These are phyloP conservation scores for Synanceia verrucosa DNA, from an alignment of 2,797 vertebrate species.

Conservation along the genomic window DNA sequence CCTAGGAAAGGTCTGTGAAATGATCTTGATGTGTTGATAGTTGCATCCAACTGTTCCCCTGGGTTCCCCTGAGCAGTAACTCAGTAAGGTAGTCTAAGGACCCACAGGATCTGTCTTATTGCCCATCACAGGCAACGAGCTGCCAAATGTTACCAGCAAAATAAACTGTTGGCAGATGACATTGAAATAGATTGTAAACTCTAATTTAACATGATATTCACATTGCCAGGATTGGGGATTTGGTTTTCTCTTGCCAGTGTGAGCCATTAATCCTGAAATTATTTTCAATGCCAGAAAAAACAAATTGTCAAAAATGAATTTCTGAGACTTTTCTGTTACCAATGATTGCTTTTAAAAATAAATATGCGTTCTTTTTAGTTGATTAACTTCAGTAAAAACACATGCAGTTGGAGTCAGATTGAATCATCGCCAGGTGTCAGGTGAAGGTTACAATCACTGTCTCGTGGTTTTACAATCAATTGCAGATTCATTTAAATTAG, in stretches of 20 bases:
- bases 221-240: conserved; percentile 1
- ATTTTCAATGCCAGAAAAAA: conserved; percentile 1
- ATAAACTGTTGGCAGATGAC: conserved; percentile 6
- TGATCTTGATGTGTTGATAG: conserved; percentile 63
- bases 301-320: background rate
- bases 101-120: conserved; percentile 29
- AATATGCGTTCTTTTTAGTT: background rate
- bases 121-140: conserved; percentile 24
- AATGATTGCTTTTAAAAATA: background rate
- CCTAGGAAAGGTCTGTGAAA: conserved; percentile 44
- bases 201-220: background rate
- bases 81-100: conserved; percentile 25
- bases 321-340: background rate
- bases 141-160: background rate
- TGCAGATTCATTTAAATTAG: background rate
- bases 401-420: background rate
- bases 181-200: conserved; percentile 8
- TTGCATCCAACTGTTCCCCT: conserved; percentile 29
- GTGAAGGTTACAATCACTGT: conserved; percentile 4
- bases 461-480: background rate
- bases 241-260: background rate
- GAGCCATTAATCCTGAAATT: background rate
- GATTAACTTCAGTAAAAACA: background rate
- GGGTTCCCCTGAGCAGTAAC: conserved; percentile 38
- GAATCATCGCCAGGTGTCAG: background rate